phyloP scores from a whole-genome alignment of 1,140 invertebrate genomes.

The Bilobella aurantiaca region DNA sequence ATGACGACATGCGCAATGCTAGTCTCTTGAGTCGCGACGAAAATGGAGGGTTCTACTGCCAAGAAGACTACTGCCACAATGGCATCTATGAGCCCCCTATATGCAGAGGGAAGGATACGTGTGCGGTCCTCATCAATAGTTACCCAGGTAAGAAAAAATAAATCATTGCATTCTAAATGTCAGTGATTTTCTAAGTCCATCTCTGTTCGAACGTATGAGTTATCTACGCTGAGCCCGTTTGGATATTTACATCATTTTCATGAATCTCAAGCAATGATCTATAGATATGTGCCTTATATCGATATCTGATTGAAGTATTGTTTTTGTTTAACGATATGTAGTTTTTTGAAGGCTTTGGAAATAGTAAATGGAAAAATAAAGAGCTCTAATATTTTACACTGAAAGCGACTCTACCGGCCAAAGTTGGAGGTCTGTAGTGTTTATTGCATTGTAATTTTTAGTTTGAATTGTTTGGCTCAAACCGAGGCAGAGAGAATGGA shows the following conservation, averaged over 20 bases:
- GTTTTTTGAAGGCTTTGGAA: no score
- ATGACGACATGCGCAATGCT: slow-evolving; percentile 12
- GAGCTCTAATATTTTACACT: no score
- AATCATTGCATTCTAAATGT: neutral
- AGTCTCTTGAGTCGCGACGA: neutral
- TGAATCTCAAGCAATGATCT: no score
- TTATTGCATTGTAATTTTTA: no score
- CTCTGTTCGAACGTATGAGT: neutral
- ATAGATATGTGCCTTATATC: no score
- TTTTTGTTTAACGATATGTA: no score
- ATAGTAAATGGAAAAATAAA: no score
- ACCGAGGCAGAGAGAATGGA: no score
- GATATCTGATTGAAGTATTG: no score
- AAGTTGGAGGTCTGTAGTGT: no score
- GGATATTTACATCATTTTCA: slow-evolving; percentile 5
- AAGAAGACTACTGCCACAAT: slow-evolving; percentile 43
- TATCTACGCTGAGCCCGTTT: neutral
- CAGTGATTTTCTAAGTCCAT: neutral
- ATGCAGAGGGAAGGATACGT: slow-evolving; percentile 42
- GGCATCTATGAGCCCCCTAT: slow-evolving; percentile 50
- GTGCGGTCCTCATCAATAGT: slow-evolving; percentile 50
- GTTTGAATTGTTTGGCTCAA: no score
- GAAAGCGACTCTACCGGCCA: no score
- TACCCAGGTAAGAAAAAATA: slow-evolving; percentile 40
- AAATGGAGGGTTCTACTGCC: slow-evolving; percentile 42